Evolutionary conservation across 2,888 invertebrate genomes (phyloP).

Genomic region (Drosophila picticornis): DNA sequence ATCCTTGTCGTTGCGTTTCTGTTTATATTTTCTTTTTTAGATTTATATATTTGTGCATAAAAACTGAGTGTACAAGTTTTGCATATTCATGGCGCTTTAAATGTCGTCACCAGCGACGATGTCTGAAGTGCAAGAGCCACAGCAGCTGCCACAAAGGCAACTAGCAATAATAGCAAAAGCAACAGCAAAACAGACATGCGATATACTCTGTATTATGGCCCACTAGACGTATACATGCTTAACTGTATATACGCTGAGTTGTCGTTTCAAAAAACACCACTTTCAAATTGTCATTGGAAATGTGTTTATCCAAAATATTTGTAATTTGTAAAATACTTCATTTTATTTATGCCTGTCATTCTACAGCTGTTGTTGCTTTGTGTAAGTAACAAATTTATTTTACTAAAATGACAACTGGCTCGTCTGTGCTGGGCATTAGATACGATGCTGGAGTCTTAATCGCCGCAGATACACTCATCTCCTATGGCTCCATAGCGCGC

Average conservation of each 20-base stretch:
- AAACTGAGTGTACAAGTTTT: conserved; percentile 77
- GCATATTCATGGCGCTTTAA: conserved; percentile 81
- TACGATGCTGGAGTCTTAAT: conserved; percentile 7
- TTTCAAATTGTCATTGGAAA: neutral
- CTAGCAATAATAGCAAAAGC: conserved; percentile 48
- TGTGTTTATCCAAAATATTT: neutral
- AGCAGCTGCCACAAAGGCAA: conserved; percentile 68
- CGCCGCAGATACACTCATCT: neutral
- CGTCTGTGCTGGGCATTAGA: conserved; percentile 5
- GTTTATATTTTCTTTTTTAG: conserved; percentile 31
- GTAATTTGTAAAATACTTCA: neutral
- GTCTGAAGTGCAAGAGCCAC: conserved; percentile 70
- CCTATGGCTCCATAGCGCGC: neutral
- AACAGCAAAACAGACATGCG: conserved; percentile 12
- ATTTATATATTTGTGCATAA: conserved; percentile 68
- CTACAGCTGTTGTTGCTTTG: neutral
- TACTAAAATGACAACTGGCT: neutral
- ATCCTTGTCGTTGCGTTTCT: conserved; percentile 45
- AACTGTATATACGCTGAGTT: neutral
- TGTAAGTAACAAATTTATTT: neutral
- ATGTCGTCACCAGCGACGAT: conserved; percentile 67
- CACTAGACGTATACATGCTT: neutral
- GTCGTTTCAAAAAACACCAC: neutral
- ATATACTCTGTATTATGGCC: conserved; percentile 42
- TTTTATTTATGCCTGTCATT: neutral